These are phyloP conservation scores for Ia io DNA, from an alignment of 2,113 vertebrate species.

Conservation along the genomic window DNA sequence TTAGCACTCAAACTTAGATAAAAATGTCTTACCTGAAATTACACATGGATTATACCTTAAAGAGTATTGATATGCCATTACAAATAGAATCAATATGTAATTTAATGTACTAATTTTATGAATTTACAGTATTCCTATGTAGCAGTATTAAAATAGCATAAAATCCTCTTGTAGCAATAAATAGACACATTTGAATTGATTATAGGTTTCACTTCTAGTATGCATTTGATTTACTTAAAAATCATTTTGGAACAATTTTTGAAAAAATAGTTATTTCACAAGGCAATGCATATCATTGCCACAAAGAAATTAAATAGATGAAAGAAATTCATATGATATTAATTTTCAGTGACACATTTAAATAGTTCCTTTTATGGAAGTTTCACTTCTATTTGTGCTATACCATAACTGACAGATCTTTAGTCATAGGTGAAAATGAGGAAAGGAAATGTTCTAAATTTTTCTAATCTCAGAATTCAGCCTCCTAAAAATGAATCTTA, in stretches of 20 bases:
- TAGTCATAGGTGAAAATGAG: conserved; percentile 37
- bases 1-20: background rate
- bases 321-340: conserved; percentile 4
- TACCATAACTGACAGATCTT: conserved; percentile 17
- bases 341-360: conserved; percentile 32
- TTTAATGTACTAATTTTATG: background rate
- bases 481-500: conserved; percentile 1
- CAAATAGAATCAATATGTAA: background rate
- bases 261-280: background rate
- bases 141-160: background rate
- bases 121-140: background rate
- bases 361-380: conserved; percentile 49
- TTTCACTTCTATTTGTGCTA: conserved; percentile 47
- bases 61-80: background rate
- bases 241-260: background rate
- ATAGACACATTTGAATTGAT: background rate
- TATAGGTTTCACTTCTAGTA: background rate
- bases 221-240: conserved; percentile 25
- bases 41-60: background rate
- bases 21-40: conserved; percentile 9
- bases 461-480: background rate
- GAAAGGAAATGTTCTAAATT: conserved; percentile 20
- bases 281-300: background rate
- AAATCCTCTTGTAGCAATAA: background rate
- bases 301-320: background rate